Conservation (phyloP, 2,113 vertebrate genomes). For the Australoheros scitulus region DNA sequence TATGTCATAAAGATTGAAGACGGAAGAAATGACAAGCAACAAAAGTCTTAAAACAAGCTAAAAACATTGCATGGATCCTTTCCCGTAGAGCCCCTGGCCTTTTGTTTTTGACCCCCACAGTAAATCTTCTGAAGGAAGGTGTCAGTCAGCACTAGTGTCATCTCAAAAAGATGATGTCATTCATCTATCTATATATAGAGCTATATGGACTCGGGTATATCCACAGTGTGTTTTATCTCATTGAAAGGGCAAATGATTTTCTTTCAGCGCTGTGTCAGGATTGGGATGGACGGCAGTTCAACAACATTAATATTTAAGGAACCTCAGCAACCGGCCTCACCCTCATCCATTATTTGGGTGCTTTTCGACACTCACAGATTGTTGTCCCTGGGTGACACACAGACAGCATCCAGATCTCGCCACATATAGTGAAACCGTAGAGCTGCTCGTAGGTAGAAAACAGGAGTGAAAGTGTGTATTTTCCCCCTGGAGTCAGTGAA, state of each 20-base stretch:
- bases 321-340: constrained; percentile 50
- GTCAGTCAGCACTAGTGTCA: constrained; percentile 44
- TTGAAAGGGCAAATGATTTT: constrained; percentile 66
- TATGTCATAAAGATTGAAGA: constrained; percentile 15
- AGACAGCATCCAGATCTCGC: constrained; percentile 48
- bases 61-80: background rate
- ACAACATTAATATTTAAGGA: constrained; percentile 78
- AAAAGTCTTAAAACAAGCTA: constrained; percentile 23
- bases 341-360: constrained; percentile 72
- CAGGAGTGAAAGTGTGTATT: background rate
- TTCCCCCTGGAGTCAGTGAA: constrained; percentile 10
- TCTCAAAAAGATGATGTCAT: constrained; percentile 41
- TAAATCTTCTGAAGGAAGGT: constrained; percentile 48
- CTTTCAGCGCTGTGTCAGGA: constrained; percentile 63
- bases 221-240: constrained; percentile 68
- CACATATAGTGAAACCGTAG: constrained; percentile 33
- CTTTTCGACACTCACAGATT: constrained; percentile 60
- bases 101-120: background rate
- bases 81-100: background rate
- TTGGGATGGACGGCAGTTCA: constrained; percentile 68
- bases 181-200: constrained; percentile 51
- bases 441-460: constrained; percentile 24
- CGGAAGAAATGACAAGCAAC: constrained; percentile 8
- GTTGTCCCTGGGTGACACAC: constrained; percentile 60
- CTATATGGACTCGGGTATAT: constrained; percentile 28